Base-by-base conservation (phyloP, 1,140 invertebrate genomes). In the Argopecten irradians region DNA sequence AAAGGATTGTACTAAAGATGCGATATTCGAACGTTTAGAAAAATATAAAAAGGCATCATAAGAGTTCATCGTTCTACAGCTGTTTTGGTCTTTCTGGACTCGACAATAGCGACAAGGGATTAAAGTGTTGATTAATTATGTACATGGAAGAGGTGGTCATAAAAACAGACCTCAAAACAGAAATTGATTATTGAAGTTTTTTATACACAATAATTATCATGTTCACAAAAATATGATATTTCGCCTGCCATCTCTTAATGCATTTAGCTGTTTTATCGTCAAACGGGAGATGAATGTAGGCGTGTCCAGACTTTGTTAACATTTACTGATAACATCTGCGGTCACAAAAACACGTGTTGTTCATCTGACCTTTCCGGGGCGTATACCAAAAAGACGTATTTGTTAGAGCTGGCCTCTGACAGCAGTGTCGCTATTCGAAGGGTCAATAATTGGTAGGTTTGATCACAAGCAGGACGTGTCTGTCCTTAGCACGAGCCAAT, bases 311-410 rank as follows among this genome's bases (percentile, higher is more conserved):
- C 16, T 71, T 5, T 71, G 55, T 71, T 71, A 28, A 71, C 55
- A 8, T 71, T 16, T 3, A 16, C n/a, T n/a, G 55, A 71, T 71
- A 71, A 71, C 55, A 71, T 71, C 55, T 71, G 55, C 55, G 22
- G 55, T 71, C 22, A 28, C 43, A 55, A 71, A 71, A 71, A 71
- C n/a, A 71, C 55, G 28, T 71, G 55, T 71, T 71, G 55, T 71
- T 71, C 55, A n/a, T 28, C 14, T 71, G 55, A 71, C 55, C 55
- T 71, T 71, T 71, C 43, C 55, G 55, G 55, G 55, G 55, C 55
- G 55, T 71, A 71, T 5, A 71, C 55, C 55, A 71, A 71, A 71
- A 71, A 71, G 55, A n/a, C 55, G 28, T 71, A 71, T 71, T 71
- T 71, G 55, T 71, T 71, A 3, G 55, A 28, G 16, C 28, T 71